phyloP scores from a whole-genome alignment of 1,140 invertebrate species.

The Ostrea denselamellosa region DNA sequence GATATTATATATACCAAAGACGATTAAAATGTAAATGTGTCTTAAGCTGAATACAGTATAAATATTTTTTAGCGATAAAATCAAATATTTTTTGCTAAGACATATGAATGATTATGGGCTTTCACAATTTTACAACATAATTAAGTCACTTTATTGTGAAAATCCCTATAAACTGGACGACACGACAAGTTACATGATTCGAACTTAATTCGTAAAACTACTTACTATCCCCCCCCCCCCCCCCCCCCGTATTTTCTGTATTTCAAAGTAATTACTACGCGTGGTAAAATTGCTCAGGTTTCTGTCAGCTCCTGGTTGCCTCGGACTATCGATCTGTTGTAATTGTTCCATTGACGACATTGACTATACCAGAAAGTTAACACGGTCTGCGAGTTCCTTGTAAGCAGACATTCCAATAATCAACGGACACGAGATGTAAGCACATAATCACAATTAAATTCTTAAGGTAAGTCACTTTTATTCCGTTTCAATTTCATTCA shows the following conservation, averaged over 20 bases:
- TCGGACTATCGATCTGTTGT: constrained; percentile 1
- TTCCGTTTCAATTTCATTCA: background rate
- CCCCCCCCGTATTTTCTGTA: background rate
- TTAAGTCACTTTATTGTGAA: too few relatives aligned
- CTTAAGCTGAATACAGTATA: too few relatives aligned
- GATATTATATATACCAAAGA: too few relatives aligned
- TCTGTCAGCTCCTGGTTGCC: background rate
- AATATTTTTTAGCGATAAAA: too few relatives aligned
- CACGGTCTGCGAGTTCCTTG: background rate
- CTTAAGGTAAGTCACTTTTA: background rate
- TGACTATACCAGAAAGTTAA: constrained; percentile 5
- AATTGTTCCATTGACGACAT: constrained; percentile 25
- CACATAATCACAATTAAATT: background rate
- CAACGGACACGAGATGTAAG: background rate
- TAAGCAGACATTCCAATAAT: background rate
- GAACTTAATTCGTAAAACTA: too few relatives aligned
- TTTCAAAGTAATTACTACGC: background rate
- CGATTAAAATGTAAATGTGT: too few relatives aligned
- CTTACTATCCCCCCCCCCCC: too few relatives aligned
- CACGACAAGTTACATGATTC: too few relatives aligned
- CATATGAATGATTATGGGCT: too few relatives aligned
- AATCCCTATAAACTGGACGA: too few relatives aligned
- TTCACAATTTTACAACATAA: too few relatives aligned
- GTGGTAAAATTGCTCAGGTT: constrained; percentile 5
- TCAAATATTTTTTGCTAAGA: too few relatives aligned